Evolutionary conservation across 2,113 vertebrate genomes (phyloP).

Genomic region (Atrichornis clamosus): DNA sequence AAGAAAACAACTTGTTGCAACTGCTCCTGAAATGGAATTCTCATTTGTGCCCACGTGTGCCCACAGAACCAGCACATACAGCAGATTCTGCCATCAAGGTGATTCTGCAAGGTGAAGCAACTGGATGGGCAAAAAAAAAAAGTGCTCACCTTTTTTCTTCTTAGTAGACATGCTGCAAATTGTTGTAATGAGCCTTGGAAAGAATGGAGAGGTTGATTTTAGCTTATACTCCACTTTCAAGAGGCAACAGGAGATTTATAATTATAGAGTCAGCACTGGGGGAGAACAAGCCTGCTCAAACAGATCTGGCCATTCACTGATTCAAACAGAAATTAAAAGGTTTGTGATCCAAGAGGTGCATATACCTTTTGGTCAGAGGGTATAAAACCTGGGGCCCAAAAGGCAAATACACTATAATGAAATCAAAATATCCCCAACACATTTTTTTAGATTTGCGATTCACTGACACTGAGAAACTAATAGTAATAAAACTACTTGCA

Average conservation of each 20-base stretch:
- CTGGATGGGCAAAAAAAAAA: neutral
- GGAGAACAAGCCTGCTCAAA: neutral
- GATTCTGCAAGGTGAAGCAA: neutral
- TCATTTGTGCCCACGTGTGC: neutral
- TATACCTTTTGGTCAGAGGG: neutral
- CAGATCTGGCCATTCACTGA: neutral
- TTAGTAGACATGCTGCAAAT: neutral
- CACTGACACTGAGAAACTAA: neutral
- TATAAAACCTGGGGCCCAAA: neutral
- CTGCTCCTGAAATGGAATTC: neutral
- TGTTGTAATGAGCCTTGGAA: neutral
- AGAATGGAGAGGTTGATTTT: neutral
- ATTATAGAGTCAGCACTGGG: neutral
- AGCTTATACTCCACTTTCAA: neutral
- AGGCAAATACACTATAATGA: neutral
- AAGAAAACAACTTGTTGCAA: neutral
- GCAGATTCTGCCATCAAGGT: neutral
- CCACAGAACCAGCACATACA: fast-evolving
- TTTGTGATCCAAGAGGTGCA: neutral
- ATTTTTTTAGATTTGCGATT: neutral
- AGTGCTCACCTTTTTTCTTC: neutral
- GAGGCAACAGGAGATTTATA: neutral
- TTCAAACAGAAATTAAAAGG: neutral
- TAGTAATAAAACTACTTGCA: neutral
- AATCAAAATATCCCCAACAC: neutral